phyloP scores from a whole-genome alignment of 2,113 vertebrate species.

The Microtus pennsylvanicus region DNA sequence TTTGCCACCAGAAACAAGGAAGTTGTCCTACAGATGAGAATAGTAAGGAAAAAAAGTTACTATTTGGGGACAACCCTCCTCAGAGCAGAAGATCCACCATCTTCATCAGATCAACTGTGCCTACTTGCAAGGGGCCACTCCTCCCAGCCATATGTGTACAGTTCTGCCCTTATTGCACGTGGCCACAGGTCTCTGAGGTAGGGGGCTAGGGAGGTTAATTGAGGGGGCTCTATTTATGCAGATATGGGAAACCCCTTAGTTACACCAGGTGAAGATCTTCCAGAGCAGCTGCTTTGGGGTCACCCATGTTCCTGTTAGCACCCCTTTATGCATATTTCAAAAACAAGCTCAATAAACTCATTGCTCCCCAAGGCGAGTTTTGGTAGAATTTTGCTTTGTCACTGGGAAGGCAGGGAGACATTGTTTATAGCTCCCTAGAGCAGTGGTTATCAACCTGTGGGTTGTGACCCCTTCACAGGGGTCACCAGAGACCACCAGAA shows the following conservation, averaged over 20 bases:
- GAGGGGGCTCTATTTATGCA: background rate
- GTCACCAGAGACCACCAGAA: background rate
- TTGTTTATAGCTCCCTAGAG: background rate
- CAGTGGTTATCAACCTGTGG: background rate
- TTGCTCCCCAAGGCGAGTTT: background rate
- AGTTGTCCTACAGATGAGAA: background rate
- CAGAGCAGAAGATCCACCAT: background rate
- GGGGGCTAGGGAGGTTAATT: too few species aligned
- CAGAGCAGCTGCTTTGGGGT: background rate
- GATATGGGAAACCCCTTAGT: background rate
- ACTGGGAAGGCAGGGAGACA: too few species aligned
- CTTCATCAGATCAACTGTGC: too few species aligned
- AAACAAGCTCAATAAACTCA: background rate
- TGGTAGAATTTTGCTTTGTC: background rate
- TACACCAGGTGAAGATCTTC: background rate
- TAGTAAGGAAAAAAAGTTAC: background rate
- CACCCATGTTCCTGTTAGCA: background rate
- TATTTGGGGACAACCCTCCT: too few species aligned
- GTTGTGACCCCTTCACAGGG: background rate
- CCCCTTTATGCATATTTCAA: too few species aligned
- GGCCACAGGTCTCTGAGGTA: background rate
- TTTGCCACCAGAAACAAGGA: background rate
- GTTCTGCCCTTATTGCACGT: accelerated
- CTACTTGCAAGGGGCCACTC: too few species aligned
- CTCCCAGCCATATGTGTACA: background rate